Base-by-base conservation (phyloP, 1,140 invertebrate genomes). In the Penaeus vannamei region DNA sequence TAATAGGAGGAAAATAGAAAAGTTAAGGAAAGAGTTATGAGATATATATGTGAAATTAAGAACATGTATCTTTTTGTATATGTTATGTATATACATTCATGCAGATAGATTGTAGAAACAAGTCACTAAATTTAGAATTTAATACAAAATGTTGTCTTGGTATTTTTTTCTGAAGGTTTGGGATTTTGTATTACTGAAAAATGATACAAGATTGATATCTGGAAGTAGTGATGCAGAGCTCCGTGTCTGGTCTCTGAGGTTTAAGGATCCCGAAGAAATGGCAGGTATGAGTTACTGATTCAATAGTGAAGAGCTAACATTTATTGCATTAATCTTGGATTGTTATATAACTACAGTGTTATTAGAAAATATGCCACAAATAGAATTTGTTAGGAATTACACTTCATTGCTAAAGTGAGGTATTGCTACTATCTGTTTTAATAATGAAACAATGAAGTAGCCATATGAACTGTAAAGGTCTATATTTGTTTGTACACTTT, bases 191-290 rank as follows among this genome's bases (percentile, higher is more conserved):
- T 93, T 99, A 53, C 92, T 96, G 36, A 96, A 96, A 92, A 93
- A 97, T 91, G 97, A 97, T 91, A 94, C 95, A 90, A 96, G 97
- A 92, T 94, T 99, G 89, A 95, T 99, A 32, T 97, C 97, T 64
- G 98, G 98, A 20, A 96, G 95, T 89, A 95, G 95, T 89, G 97
- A 98, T 92, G 95, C 95, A 91, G 96, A 97, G 93, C 93, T 99
- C 76, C 93, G 96, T 91, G 96, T 99, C 0, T 99, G 97, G 95
- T 96, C 94, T 86, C 92, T 95, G 20, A 84, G 91, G 19, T 94
- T 93, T 92, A 89, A 85, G 19, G 91, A 92, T 53, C 22, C 80
- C 7, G 88, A 92, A 60, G 90, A 96, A 92, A 93, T 96, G 26
- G 66, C 32, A 69, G 60, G 62, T n/a, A 94, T 95, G 59, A n/a